Evolutionary conservation across 2,888 invertebrate genomes (phyloP).

Genomic region (Drosophila mercatorum): DNA sequence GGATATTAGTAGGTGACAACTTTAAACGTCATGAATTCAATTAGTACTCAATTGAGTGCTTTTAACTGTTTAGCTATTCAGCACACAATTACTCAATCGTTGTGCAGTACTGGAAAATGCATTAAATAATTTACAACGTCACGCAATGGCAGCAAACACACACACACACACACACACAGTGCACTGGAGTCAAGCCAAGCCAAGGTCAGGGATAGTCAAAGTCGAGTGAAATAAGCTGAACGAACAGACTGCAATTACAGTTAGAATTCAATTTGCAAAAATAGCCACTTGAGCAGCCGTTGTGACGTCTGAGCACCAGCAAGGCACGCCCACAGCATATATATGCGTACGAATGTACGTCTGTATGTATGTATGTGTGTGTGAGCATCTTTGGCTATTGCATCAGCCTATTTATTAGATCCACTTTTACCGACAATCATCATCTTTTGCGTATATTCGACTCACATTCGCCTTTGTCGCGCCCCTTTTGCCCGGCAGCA

Average conservation of each 20-base stretch:
- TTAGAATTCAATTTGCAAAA: slow-evolving; percentile 19
- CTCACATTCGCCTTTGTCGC: slow-evolving; percentile 67
- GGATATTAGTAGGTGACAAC: slow-evolving; percentile 28
- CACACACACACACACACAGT: not conserved
- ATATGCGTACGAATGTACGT: too few relatives aligned
- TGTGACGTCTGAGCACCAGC: too few relatives aligned
- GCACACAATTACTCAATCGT: slow-evolving; percentile 32
- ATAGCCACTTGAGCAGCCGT: slow-evolving; percentile 29
- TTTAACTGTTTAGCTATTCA: slow-evolving; percentile 31
- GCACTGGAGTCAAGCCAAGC: not conserved
- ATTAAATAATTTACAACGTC: slow-evolving; percentile 49
- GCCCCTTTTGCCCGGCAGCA: slow-evolving; percentile 3
- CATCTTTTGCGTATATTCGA: slow-evolving; percentile 53
- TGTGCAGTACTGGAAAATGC: slow-evolving; percentile 24
- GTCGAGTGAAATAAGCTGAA: slow-evolving; percentile 16
- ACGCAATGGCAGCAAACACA: slow-evolving; percentile 19
- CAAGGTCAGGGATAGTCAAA: slow-evolving; percentile 45
- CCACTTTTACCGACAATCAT: slow-evolving; percentile 29
- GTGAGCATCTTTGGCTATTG: slow-evolving; percentile 44
- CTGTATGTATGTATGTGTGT: not conserved
- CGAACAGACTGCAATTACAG: slow-evolving; percentile 34
- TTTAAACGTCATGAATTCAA: slow-evolving; percentile 46
- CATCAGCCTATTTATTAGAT: slow-evolving; percentile 51
- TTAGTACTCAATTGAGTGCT: slow-evolving; percentile 34
- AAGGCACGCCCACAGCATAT: slow-evolving; percentile 6